A percentile compares a stretch with the other conserved stretches of the same genome.
Evolutionary conservation across 2,797 vertebrate genomes (phyloP).

Genomic region (Phrynocephalus forsythii): DNA sequence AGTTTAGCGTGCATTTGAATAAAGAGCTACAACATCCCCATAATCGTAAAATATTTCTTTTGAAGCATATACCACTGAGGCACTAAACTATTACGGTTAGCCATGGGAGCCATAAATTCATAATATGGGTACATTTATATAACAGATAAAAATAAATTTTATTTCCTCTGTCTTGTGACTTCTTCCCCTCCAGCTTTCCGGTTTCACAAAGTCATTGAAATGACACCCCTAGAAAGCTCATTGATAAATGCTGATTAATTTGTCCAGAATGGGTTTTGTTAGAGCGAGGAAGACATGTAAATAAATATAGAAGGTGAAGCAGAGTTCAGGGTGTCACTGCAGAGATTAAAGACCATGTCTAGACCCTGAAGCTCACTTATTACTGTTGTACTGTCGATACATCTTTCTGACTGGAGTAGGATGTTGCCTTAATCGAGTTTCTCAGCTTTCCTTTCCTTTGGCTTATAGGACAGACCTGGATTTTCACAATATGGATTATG

Average conservation of each 20-base stretch:
- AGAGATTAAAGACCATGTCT: constrained; percentile 36
- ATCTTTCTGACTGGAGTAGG: constrained; percentile 24
- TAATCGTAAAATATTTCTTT: background rate
- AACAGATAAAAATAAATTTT: constrained; percentile 27
- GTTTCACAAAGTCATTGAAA: constrained; percentile 8
- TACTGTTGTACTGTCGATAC: constrained; percentile 6
- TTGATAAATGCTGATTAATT: constrained; percentile 49
- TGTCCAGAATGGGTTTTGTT: constrained; percentile 34
- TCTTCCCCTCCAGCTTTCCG: background rate
- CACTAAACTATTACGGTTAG: constrained; percentile 18
- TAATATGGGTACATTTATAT: constrained; percentile 32
- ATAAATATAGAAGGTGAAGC: constrained; percentile 47
- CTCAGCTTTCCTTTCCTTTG: background rate
- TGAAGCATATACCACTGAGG: background rate
- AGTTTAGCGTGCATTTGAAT: constrained; percentile 13
- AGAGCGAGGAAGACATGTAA: constrained; percentile 23
- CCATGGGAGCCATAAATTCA: background rate
- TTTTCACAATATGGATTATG: background rate
- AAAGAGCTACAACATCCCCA: background rate
- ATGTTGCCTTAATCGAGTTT: constrained; percentile 29
- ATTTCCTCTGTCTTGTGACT: constrained; percentile 18
- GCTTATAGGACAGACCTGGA: background rate
- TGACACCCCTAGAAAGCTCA: constrained; percentile 26
- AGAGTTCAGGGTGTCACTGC: constrained; percentile 34
- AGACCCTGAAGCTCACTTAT: constrained; percentile 34